These are phyloP conservation scores for Drosophila mulleri DNA, from an alignment of 2,888 invertebrate genomes.

Conservation along the genomic window DNA sequence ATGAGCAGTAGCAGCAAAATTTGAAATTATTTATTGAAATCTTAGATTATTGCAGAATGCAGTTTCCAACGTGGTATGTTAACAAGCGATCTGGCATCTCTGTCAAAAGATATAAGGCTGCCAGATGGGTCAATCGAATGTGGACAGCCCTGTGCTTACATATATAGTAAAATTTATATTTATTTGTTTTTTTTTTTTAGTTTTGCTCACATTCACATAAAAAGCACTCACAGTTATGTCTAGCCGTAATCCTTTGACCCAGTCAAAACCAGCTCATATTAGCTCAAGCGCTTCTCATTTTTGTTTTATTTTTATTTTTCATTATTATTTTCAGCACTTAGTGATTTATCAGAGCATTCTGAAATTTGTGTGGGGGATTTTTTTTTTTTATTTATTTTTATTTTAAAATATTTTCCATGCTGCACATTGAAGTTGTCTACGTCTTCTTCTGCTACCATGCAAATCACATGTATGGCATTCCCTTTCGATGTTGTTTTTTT, in stretches of 20 bases:
- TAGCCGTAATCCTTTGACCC: constrained; percentile 33
- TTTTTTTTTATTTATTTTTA: constrained; percentile 19
- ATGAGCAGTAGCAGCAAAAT: no score
- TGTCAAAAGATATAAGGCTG: no score
- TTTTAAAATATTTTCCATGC: constrained; percentile 28
- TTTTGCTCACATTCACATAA: neutral
- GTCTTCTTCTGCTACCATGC: constrained; percentile 8
- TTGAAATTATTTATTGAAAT: no score
- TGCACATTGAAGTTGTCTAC: constrained; percentile 1
- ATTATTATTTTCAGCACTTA: constrained; percentile 5
- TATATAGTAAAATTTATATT: no score
- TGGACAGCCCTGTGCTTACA: no score
- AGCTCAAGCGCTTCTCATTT: constrained; percentile 59
- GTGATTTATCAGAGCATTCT: constrained; percentile 37
- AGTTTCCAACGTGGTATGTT: no score
- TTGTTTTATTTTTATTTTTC: constrained; percentile 8
- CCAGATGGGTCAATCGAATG: no score
- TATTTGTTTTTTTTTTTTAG: no score
- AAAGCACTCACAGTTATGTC: neutral
- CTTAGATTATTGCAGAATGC: no score
- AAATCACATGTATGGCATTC: constrained; percentile 2
- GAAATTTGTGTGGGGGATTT: constrained; percentile 14
- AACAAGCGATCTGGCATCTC: no score
- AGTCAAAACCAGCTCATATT: constrained; percentile 39
- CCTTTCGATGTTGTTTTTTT: constrained; percentile 3